Evolutionary conservation across 2,888 invertebrate species (phyloP).

Genomic region (Acleris cristana): DNA sequence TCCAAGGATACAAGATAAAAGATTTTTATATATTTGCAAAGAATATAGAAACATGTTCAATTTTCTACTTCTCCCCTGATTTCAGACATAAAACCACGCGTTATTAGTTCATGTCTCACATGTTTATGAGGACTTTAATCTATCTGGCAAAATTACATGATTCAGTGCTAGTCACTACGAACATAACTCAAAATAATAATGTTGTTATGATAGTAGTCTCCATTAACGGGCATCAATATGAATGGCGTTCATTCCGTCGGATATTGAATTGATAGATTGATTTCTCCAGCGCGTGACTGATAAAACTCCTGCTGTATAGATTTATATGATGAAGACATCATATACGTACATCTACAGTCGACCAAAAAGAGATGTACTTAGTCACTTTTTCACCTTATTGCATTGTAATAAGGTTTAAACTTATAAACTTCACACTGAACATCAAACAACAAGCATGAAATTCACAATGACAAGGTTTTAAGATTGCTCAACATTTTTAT

Average conservation of each 20-base stretch:
- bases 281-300: slow-evolving; percentile 25
- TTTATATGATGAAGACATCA: slow-evolving; percentile 17
- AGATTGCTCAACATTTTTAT: no score
- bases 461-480: no score
- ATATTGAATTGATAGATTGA: slow-evolving; percentile 30
- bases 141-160: background rate
- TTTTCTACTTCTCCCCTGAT: no score
- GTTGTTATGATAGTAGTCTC: background rate
- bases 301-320: slow-evolving; percentile 11
- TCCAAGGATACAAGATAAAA: no score
- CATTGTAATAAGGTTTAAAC: background rate
- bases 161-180: background rate
- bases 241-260: slow-evolving; percentile 17
- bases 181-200: slow-evolving; percentile 4
- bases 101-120: no score
- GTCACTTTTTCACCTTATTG: background rate
- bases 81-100: no score
- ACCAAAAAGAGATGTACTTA: background rate
- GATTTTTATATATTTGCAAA: no score
- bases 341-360: background rate
- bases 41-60: no score
- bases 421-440: no score
- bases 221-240: slow-evolving; percentile 11
- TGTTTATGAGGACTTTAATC: background rate
- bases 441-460: no score